A percentile compares a stretch with the other conserved stretches of the same genome.
phyloP scores from a whole-genome alignment of 2,113 vertebrate species.

The Parotia lawesii region DNA sequence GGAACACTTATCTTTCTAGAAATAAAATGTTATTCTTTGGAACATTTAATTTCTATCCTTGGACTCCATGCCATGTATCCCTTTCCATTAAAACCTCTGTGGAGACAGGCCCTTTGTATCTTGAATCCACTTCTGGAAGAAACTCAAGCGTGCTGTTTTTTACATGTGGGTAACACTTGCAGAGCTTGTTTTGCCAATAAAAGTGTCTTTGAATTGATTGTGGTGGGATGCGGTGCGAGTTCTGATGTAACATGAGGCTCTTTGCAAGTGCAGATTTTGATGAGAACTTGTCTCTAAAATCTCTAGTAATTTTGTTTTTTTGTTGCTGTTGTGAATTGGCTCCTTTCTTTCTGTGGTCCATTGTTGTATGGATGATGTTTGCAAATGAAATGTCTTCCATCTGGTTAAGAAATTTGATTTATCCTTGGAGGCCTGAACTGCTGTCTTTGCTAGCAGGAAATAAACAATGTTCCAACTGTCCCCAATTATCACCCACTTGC shows the following conservation, averaged over 20 bases:
- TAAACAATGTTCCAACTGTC: conserved; percentile 15
- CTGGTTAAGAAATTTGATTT: conserved; percentile 32
- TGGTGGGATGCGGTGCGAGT: conserved; percentile 9
- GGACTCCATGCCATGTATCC: not conserved
- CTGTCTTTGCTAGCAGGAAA: conserved; percentile 26
- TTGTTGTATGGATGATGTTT: conserved; percentile 9
- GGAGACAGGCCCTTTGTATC: not conserved
- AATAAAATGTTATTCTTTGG: not conserved
- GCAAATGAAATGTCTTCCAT: conserved; percentile 39
- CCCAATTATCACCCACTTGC: not conserved
- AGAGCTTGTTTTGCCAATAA: conserved; percentile 49
- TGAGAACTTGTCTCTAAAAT: not conserved
- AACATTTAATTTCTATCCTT: not conserved
- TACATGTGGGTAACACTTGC: conserved; percentile 45
- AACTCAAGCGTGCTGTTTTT: not conserved
- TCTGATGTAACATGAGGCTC: conserved; percentile 11
- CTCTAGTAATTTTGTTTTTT: conserved; percentile 34
- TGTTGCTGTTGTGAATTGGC: conserved; percentile 31
- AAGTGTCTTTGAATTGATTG: conserved; percentile 36
- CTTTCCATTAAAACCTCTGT: not conserved
- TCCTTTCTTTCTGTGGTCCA: conserved; percentile 5
- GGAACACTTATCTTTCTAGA: not conserved
- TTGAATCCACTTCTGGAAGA: not conserved
- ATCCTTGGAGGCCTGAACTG: not conserved
- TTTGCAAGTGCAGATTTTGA: conserved; percentile 16